Percentiles rank a stretch among this genome's conserved stretches.
phyloP scores from a whole-genome alignment of 2,888 invertebrate species.

The Epicampocera succincta region DNA sequence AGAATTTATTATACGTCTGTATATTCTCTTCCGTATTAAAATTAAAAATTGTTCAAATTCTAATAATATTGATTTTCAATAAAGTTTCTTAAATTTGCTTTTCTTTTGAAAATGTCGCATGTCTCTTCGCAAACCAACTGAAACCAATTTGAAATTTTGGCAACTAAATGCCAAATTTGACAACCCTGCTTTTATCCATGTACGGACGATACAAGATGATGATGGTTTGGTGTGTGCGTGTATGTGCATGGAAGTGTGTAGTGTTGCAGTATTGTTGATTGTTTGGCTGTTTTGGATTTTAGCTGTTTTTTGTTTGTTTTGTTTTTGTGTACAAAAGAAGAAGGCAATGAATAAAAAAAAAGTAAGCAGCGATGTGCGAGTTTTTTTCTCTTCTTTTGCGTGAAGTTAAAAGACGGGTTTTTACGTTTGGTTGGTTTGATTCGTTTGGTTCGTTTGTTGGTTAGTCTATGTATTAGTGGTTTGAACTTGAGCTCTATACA shows the following conservation, averaged over 20 bases:
- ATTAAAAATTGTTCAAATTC: too few species aligned
- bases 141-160: too few species aligned
- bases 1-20: too few species aligned
- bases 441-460: neutral
- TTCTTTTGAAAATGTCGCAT: too few species aligned
- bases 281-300: slow-evolving; percentile 56
- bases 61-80: too few species aligned
- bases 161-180: too few species aligned
- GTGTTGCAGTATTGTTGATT: neutral
- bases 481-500: slow-evolving; percentile 75
- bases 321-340: slow-evolving; percentile 30
- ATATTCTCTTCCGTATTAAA: too few species aligned
- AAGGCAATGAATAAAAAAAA: slow-evolving; percentile 28
- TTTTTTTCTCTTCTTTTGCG: slow-evolving; percentile 57
- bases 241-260: slow-evolving; percentile 2
- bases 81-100: too few species aligned
- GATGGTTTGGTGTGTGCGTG: slow-evolving; percentile 40
- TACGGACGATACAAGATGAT: slow-evolving; percentile 73
- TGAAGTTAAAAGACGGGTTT: slow-evolving; percentile 65
- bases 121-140: too few species aligned
- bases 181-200: slow-evolving; percentile 35
- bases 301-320: slow-evolving; percentile 37
- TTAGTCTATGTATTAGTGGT: slow-evolving; percentile 70
- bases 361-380: slow-evolving; percentile 54
- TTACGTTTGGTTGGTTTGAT: slow-evolving; percentile 37